Evolutionary conservation across 2,888 invertebrate species (phyloP).

Genomic region (Leptopilina myrica): DNA sequence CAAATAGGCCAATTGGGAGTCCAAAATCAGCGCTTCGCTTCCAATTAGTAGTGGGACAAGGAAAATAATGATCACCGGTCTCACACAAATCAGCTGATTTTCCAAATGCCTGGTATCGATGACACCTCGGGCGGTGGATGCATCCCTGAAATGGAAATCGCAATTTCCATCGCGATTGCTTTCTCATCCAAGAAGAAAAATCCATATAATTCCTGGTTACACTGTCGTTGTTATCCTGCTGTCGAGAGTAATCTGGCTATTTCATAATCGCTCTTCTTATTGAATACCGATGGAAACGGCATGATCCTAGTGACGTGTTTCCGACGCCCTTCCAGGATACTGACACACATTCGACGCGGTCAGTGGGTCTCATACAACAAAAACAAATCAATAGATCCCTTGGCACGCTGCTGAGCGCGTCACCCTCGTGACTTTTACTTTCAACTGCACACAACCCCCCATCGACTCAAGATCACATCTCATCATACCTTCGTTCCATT

Average conservation of each 20-base stretch:
- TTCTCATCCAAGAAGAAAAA: too few relatives aligned
- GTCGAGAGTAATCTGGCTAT: slow-evolving; percentile 21
- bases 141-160: too few relatives aligned
- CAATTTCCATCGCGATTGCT: too few relatives aligned
- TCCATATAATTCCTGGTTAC: not conserved
- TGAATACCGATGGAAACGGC: slow-evolving; percentile 22
- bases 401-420: slow-evolving; percentile 39
- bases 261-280: not conserved
- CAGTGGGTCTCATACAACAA: slow-evolving; percentile 58
- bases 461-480: slow-evolving; percentile 27
- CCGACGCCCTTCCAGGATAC: slow-evolving; percentile 30
- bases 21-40: not conserved
- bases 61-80: not conserved
- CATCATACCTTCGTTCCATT: slow-evolving; percentile 2
- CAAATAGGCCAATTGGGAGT: slow-evolving; percentile 1
- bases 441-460: slow-evolving; percentile 1
- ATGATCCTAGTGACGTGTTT: slow-evolving; percentile 7
- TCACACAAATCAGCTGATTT: not conserved
- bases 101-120: not conserved
- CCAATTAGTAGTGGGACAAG: slow-evolving; percentile 11
- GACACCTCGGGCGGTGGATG: not conserved
- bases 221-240: slow-evolving; percentile 29
- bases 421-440: slow-evolving; percentile 45
- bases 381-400: slow-evolving; percentile 66
- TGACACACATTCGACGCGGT: slow-evolving; percentile 52